These are phyloP conservation scores for Diploscapter pachys DNA, from an alignment of 1,140 invertebrate genomes.

Conservation along the genomic window DNA sequence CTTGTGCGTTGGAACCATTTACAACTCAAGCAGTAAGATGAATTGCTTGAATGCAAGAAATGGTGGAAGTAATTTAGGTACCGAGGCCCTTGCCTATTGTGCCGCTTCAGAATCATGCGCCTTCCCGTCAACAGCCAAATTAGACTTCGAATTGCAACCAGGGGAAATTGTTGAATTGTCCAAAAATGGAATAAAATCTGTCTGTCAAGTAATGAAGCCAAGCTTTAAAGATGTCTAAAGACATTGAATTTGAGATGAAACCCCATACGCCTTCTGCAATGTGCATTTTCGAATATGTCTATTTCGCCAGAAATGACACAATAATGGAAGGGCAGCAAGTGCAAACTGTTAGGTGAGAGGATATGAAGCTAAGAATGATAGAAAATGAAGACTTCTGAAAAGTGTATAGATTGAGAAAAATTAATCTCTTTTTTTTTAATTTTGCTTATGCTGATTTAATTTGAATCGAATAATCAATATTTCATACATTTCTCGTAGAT, in stretches of 20 bases:
- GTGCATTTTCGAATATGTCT: conserved; percentile 98
- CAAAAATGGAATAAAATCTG: conserved; percentile 75
- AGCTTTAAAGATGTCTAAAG: too few species aligned
- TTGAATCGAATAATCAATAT: too few species aligned
- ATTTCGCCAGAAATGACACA: conserved; percentile 89
- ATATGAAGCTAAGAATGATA: too few species aligned
- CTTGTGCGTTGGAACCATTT: conserved; percentile 84
- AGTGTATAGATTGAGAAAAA: too few species aligned
- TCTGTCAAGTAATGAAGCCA: conserved; percentile 57
- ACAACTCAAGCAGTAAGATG: too few species aligned
- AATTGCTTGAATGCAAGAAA: too few species aligned
- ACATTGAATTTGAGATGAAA: conserved; percentile 42
- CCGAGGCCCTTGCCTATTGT: conserved; percentile 73
- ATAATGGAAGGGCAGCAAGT: conserved; percentile 87
- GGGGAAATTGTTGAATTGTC: conserved; percentile 93
- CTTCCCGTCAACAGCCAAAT: conserved; percentile 77
- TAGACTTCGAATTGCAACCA: conserved; percentile 77
- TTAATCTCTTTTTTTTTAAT: too few species aligned
- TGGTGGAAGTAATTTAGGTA: background rate
- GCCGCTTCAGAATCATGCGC: conserved; percentile 94
- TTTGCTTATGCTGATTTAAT: too few species aligned
- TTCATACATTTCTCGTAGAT: too few species aligned
- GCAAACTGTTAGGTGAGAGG: conserved; percentile 73
- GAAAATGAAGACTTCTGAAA: too few species aligned
- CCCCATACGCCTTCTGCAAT: conserved; percentile 72